Evolutionary conservation across 2,113 vertebrate genomes (phyloP), one percentile per base, ranked within the genome.

Genomic region (Gallinago paraguaiae): DNA sequence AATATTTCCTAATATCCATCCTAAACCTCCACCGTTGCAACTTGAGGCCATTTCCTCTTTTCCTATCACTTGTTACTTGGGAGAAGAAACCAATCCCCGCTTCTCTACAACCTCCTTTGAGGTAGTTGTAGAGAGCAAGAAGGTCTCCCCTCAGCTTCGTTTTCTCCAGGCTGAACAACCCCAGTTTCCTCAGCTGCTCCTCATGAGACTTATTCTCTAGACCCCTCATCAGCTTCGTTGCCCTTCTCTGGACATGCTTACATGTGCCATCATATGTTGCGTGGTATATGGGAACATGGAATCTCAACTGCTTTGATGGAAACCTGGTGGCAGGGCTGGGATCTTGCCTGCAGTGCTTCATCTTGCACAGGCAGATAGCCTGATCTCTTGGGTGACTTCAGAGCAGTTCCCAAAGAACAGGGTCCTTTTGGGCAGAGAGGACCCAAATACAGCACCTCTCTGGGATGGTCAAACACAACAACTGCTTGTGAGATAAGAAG

Each of bases 341-440:
- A 14, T 15, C n/a, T 6, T 45, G n/a, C 7, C 6, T 57, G 37
- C 0, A 0, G 3, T 19, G 4, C 23, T 57, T 10, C 13, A 48
- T 17, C 33, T 46, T 8, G 13, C 11, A 31, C 6, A 46, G 30
- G 45, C 4, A 50, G 9, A 61, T 13, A 74, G 9, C 20, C 10
- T 86, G 27, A 35, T 48, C 37, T 69, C 22, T 33, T 4, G 5
- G 4, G n/a, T 45, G 41, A 7, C 12, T 86, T 67, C 37, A 45
- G 45, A 70, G 28, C 20, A 56, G 13, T 12, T 13, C 51, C 28
- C 31, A 78, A 51, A 19, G 6, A 59, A 59, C 6, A 46, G 10
- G 8, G 12, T 30, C 10, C 2, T 91, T 82, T 3, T 8, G 33
- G 24, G 28, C 11, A 82, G 15, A 59, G 22, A 46, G 12, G 5